A percentile compares a stretch with the other conserved stretches of the same genome.
Evolutionary conservation across 2,113 vertebrate genomes (phyloP).

Genomic region (Charadrius vociferus): DNA sequence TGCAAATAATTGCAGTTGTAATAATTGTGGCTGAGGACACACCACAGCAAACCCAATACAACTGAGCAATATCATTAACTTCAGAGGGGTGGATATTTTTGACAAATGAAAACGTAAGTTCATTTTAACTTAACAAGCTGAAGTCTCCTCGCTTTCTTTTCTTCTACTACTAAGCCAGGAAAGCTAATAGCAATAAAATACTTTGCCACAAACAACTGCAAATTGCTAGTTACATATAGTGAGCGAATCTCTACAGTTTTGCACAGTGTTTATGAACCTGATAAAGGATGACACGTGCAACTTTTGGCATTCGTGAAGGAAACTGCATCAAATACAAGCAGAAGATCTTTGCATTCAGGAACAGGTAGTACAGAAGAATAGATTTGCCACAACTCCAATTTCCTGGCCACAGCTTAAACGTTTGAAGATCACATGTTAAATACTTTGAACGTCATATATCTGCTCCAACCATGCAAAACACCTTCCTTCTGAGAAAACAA

Average conservation of each 20-base stretch:
- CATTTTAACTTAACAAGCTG: neutral
- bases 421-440: neutral
- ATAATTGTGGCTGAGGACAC: neutral
- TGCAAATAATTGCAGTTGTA: too few species aligned
- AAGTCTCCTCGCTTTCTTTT: neutral
- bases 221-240: neutral
- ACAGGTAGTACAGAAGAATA: neutral
- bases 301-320: neutral
- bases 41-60: neutral
- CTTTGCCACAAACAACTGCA: neutral
- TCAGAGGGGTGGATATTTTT: neutral
- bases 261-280: neutral
- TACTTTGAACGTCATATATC: neutral
- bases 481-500: neutral
- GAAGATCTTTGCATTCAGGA: neutral
- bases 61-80: neutral
- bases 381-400: neutral
- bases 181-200: neutral
- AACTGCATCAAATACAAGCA: neutral
- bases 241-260: neutral
- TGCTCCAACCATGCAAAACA: neutral
- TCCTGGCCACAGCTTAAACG: neutral
- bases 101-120: neutral
- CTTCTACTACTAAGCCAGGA: neutral
- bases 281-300: accelerated